Conservation (phyloP, 1,140 invertebrate genomes). For the Brachionus manjavacas region DNA sequence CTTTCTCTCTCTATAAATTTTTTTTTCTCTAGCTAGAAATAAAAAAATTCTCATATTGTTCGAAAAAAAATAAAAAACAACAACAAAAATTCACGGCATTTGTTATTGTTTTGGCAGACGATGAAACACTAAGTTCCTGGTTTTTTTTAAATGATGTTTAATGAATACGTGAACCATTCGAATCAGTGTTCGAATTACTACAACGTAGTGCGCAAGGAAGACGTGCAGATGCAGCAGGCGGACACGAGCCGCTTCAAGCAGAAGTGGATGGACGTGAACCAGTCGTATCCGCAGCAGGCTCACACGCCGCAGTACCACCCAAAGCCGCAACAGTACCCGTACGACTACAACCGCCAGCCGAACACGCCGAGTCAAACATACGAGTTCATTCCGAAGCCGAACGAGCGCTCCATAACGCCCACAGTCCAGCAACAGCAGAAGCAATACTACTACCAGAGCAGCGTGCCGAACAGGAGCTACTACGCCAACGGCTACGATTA, state of each 20-base stretch:
- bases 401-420: neutral
- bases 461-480: neutral
- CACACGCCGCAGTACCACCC: neutral
- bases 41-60: neutral
- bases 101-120: neutral
- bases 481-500: neutral
- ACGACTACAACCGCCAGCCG: neutral
- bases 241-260: slow-evolving; percentile 40
- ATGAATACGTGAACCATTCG: slow-evolving; percentile 41
- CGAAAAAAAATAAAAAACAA: neutral
- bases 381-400: slow-evolving; percentile 1
- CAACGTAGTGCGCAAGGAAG: slow-evolving; percentile 22
- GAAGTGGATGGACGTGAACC: slow-evolving; percentile 32
- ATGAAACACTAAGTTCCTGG: neutral
- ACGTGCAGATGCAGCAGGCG: slow-evolving; percentile 31
- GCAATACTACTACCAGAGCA: neutral
- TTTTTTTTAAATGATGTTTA: slow-evolving; percentile 2
- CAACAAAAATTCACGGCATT: neutral
- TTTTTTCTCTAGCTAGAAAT: neutral
- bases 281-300: neutral
- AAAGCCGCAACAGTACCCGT: neutral
- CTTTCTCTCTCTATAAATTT: neutral
- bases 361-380: neutral
- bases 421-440: neutral
- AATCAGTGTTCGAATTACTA: slow-evolving; percentile 38